These are phyloP conservation scores for Astropecten irregularis DNA, from an alignment of 53 echinoderm and acorn worm species.

Conservation along the genomic window DNA sequence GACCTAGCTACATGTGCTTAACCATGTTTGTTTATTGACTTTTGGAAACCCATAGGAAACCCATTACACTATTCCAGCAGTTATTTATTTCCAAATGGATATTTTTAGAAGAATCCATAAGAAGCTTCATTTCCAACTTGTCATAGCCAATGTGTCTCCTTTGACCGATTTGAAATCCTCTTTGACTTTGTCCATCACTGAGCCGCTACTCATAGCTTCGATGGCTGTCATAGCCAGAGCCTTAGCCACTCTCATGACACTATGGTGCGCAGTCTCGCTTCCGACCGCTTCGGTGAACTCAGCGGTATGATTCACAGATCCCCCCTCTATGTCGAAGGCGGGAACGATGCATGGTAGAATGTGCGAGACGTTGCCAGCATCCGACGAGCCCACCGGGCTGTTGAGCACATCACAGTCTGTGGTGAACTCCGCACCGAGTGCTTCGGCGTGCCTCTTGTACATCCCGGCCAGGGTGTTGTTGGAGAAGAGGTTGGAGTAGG, in stretches of 20 bases:
- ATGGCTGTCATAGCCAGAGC: constrained; percentile 69
- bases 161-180: constrained; percentile 49
- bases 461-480: constrained; percentile 56
- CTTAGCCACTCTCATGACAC: constrained; percentile 62
- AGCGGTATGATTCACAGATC: constrained; percentile 60
- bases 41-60: too few species aligned
- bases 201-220: constrained; percentile 56
- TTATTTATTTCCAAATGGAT: too few species aligned
- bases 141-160: constrained; percentile 18
- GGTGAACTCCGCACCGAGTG: constrained; percentile 60
- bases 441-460: constrained; percentile 69
- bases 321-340: constrained; percentile 58
- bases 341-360: constrained; percentile 76
- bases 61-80: too few species aligned
- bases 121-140: constrained; percentile 43
- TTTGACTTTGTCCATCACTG: constrained; percentile 53
- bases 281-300: constrained; percentile 71
- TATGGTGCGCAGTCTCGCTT: constrained; percentile 59
- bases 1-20: too few species aligned
- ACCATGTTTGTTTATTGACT: too few species aligned
- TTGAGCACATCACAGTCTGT: constrained; percentile 11
- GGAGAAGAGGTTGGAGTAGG: constrained; percentile 76
- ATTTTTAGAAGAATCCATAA: too few species aligned
- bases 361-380: constrained; percentile 83
- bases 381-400: constrained; percentile 73